Conservation (phyloP, 2,113 vertebrate genomes). For the Corythornis cristatus region DNA sequence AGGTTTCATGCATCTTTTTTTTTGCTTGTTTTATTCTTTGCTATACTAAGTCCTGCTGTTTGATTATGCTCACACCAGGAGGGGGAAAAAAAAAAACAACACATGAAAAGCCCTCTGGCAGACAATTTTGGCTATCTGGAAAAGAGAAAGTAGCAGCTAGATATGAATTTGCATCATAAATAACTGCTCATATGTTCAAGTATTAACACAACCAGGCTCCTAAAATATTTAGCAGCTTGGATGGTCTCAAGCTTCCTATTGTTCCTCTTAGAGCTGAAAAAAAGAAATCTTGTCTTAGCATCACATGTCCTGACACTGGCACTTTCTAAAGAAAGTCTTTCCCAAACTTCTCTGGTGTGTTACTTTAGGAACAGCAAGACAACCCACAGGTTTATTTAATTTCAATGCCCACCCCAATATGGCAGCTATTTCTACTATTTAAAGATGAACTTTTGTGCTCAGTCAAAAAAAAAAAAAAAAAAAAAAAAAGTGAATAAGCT, state of each 20-base stretch:
- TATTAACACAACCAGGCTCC: conserved; percentile 76
- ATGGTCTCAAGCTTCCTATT: conserved; percentile 73
- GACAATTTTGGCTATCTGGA: conserved; percentile 74
- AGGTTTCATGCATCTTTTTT: conserved; percentile 81
- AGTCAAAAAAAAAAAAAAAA: conserved; percentile 75
- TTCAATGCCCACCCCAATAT: conserved; percentile 75
- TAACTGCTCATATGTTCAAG: conserved; percentile 65
- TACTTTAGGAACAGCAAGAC: conserved; percentile 95
- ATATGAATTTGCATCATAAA: conserved; percentile 73
- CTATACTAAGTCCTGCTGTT: conserved; percentile 89
- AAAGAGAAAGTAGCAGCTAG: conserved; percentile 71
- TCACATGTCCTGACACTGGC: conserved; percentile 62
- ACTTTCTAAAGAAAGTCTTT: conserved; percentile 64
- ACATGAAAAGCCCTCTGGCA: conserved; percentile 66
- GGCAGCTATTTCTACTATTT: conserved; percentile 80
- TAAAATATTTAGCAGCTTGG: conserved; percentile 79
- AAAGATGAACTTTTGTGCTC: conserved; percentile 84
- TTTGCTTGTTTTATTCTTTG: conserved; percentile 65
- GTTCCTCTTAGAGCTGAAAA: conserved; percentile 67
- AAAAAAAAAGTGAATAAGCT: conserved; percentile 50
- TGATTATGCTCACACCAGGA: conserved; percentile 92
- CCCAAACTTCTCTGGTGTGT: conserved; percentile 84
- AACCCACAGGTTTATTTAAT: conserved; percentile 82
- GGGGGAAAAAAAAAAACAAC: conserved; percentile 41
- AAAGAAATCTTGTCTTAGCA: conserved; percentile 55